Evolutionary conservation across 2,888 invertebrate species (phyloP).

Genomic region (Drosophila setosimentum): DNA sequence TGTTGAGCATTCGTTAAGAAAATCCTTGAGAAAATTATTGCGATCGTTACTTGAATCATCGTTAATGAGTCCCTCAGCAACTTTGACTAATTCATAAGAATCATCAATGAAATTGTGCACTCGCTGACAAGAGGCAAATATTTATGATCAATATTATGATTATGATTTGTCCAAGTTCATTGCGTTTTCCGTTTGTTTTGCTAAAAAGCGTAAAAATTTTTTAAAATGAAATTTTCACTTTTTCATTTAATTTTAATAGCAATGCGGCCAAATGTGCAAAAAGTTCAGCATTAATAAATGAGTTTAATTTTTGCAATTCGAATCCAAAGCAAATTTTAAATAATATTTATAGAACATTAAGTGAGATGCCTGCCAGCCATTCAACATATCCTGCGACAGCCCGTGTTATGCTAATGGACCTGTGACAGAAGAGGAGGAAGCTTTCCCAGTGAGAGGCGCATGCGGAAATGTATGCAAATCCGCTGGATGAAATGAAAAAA

Average conservation of each 20-base stretch:
- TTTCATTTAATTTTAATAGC: constrained; percentile 14
- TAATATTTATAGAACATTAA: constrained; percentile 70
- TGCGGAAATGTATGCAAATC: constrained; percentile 77
- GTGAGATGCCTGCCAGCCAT: constrained; percentile 24
- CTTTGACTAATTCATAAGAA: constrained; percentile 45
- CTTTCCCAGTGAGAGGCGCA: constrained; percentile 44
- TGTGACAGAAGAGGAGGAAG: constrained; percentile 54
- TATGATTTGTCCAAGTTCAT: constrained; percentile 47
- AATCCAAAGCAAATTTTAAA: constrained; percentile 57
- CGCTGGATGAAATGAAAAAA: constrained; percentile 25
- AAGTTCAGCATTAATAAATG: constrained; percentile 57
- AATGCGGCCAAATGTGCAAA: constrained; percentile 30
- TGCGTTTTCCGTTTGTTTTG: constrained; percentile 25
- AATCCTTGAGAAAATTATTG: constrained; percentile 65
- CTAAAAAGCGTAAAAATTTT: constrained; percentile 53
- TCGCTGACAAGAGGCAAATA: constrained; percentile 59
- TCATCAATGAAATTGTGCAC: constrained; percentile 70
- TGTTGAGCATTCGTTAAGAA: constrained; percentile 39
- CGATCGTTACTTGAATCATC: constrained; percentile 57
- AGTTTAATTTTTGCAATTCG: constrained; percentile 60
- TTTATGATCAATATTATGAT: constrained; percentile 72
- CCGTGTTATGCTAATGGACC: constrained; percentile 83
- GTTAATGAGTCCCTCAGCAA: neutral
- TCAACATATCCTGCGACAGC: constrained; percentile 27
- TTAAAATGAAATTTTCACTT: constrained; percentile 11